These are phyloP conservation scores for Tenrec ecaudatus DNA, from an alignment of 2,113 vertebrate species.

Conservation along the genomic window DNA sequence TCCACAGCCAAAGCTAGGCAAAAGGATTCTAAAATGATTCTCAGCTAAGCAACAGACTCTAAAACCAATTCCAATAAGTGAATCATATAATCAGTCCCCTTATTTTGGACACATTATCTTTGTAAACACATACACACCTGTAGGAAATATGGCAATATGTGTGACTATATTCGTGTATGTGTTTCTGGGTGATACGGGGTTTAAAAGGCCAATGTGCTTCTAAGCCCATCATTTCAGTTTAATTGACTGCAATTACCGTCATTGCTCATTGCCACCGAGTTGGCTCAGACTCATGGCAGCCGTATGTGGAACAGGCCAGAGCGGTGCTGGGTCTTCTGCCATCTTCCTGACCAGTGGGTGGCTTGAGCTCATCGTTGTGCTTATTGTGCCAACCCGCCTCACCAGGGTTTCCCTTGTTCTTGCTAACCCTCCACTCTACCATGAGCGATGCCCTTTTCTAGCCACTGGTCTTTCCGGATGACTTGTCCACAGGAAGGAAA, in stretches of 20 bases:
- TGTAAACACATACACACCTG: not conserved
- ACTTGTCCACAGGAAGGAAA: not conserved
- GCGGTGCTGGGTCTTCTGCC: not conserved
- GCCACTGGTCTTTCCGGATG: not conserved
- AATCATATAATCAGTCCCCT: not conserved
- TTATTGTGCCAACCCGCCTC: not conserved
- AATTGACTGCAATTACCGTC: not conserved
- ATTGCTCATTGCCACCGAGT: not conserved
- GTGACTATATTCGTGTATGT: not conserved
- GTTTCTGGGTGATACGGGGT: not conserved
- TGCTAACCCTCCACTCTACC: not conserved
- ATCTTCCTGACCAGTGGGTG: not conserved
- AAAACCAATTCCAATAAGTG: not conserved
- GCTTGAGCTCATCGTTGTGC: not conserved
- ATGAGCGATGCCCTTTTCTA: not conserved
- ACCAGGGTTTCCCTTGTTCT: not conserved
- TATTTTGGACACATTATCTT: not conserved
- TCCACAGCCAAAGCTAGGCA: not conserved
- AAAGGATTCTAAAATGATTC: not conserved
- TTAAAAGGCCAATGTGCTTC: not conserved
- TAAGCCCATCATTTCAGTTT: not conserved
- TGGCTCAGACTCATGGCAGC: not conserved
- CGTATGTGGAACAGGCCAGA: not conserved
- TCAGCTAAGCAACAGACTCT: not conserved
- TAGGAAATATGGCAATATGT: not conserved